These are phyloP conservation scores for Hydropsyche betteni DNA, from an alignment of 2,888 invertebrate species.

Conservation along the genomic window DNA sequence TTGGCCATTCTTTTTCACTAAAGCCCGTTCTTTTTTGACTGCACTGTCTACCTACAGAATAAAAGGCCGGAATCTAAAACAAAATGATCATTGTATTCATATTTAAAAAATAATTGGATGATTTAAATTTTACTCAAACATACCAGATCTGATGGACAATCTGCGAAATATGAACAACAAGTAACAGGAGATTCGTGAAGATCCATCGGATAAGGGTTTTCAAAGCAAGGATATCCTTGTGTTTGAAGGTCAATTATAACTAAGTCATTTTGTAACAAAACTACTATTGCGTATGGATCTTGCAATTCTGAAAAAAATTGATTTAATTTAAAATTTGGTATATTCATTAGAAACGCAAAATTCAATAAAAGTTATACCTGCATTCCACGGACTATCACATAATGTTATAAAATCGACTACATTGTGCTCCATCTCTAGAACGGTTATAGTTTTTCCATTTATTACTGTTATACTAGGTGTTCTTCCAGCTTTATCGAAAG, in stretches of 20 bases:
- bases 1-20: constrained; percentile 95
- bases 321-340: neutral
- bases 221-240: constrained; percentile 97
- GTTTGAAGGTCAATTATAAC: constrained; percentile 97
- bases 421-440: constrained; percentile 98
- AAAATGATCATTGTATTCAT: neutral
- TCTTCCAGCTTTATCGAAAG: constrained; percentile 87
- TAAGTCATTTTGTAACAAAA: constrained; percentile 96
- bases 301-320: constrained; percentile 81
- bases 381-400: constrained; percentile 93
- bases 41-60: constrained; percentile 87
- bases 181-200: constrained; percentile 99
- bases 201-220: constrained; percentile 99
- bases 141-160: constrained; percentile 97
- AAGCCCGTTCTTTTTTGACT: constrained; percentile 83
- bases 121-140: constrained; percentile 42
- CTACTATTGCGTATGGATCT: constrained; percentile 98
- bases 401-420: constrained; percentile 97
- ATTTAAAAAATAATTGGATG: neutral
- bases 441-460: constrained; percentile 95
- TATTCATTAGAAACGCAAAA: neutral
- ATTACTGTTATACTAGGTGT: constrained; percentile 95
- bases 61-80: constrained; percentile 83
- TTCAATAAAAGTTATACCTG: constrained; percentile 69
- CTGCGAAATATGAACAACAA: constrained; percentile 95